These are phyloP conservation scores for Mamestra brassicae DNA, from an alignment of 2,888 invertebrate genomes.

Conservation along the genomic window DNA sequence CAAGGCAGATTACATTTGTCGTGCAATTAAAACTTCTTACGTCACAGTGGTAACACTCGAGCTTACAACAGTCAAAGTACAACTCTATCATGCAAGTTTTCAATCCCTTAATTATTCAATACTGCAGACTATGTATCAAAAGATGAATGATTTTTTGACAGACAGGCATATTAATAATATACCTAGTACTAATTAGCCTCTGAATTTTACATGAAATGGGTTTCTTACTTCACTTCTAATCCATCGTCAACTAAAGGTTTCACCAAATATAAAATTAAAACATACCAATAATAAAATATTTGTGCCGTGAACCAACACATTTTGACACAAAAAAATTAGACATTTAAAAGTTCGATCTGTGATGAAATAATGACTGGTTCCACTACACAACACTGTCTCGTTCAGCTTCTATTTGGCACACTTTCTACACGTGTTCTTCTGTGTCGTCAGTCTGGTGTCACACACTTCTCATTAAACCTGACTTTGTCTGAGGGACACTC, in stretches of 20 bases:
- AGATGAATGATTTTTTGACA: not conserved
- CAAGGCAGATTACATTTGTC: not conserved
- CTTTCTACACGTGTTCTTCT: not conserved
- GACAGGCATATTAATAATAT: not conserved
- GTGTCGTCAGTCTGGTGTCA: not conserved
- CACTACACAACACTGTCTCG: slow-evolving; percentile 7
- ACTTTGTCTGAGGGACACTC: not conserved
- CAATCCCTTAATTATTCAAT: not conserved
- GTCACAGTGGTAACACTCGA: slow-evolving; percentile 7
- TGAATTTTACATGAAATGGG: not conserved
- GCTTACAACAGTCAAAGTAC: not conserved
- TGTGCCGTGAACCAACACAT: not conserved
- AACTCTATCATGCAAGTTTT: not conserved
- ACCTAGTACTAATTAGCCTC: not conserved
- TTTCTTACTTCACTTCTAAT: slow-evolving; percentile 2
- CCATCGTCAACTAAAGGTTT: not conserved
- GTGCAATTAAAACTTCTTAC: not conserved
- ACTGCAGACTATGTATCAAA: not conserved
- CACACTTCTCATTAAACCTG: slow-evolving; percentile 5
- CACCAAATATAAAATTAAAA: not conserved
- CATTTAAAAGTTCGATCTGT: not conserved
- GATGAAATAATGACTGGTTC: not conserved
- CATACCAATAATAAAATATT: not conserved
- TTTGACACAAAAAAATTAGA: not conserved
- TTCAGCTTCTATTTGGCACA: not conserved